Evolutionary conservation across 2,888 invertebrate genomes (phyloP).

Genomic region (Steinernema carpocapsae): DNA sequence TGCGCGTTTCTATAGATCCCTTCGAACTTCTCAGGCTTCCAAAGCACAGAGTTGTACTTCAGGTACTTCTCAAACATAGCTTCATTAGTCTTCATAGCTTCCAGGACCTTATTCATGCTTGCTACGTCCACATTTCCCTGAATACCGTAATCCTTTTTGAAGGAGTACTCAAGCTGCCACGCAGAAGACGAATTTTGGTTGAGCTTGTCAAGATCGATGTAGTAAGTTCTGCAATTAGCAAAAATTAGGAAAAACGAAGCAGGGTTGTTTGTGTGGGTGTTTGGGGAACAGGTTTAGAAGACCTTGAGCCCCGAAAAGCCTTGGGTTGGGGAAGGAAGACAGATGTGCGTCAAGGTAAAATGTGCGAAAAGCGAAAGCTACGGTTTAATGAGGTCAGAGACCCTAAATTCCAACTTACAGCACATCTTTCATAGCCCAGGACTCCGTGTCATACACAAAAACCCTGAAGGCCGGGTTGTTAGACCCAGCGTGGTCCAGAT

Average conservation of each 20-base stretch:
- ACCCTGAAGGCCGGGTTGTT: conserved; percentile 66
- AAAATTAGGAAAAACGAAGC: background rate
- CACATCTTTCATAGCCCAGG: conserved; percentile 51
- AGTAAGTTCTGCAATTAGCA: conserved; percentile 63
- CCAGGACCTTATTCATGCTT: conserved; percentile 36
- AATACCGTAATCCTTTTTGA: conserved; percentile 54
- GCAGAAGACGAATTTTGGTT: conserved; percentile 51
- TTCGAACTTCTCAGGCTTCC: conserved; percentile 30
- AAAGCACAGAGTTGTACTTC: conserved; percentile 39
- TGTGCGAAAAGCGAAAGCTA: too few species aligned
- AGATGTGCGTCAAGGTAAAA: too few species aligned
- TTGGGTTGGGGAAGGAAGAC: background rate
- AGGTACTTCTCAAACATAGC: conserved; percentile 38
- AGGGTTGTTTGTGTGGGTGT: background rate
- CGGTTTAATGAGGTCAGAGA: too few species aligned
- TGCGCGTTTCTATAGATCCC: conserved; percentile 52
- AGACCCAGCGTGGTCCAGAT: conserved; percentile 69
- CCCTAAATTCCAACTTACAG: conserved; percentile 44
- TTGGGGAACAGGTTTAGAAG: background rate
- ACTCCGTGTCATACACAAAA: conserved; percentile 49
- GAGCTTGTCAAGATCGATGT: conserved; percentile 55
- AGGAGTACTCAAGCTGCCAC: conserved; percentile 57
- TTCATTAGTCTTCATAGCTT: conserved; percentile 36
- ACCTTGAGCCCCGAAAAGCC: conserved; percentile 8
- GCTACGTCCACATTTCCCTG: conserved; percentile 36